Conservation (phyloP, 2,797 vertebrate species). For the Rhynchotus rufescens region DNA sequence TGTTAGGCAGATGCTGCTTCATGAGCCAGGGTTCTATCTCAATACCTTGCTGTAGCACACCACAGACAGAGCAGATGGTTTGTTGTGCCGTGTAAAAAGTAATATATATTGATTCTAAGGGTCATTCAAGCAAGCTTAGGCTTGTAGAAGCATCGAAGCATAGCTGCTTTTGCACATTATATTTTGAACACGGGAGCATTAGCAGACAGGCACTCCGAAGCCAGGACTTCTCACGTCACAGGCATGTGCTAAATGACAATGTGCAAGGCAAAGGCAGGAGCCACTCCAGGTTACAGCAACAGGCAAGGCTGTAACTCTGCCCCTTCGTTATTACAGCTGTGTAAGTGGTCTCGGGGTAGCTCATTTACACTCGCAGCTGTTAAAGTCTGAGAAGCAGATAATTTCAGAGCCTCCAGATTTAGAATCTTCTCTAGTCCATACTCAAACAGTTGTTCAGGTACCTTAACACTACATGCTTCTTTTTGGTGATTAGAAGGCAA, state of each 20-base stretch:
- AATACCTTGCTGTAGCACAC: neutral
- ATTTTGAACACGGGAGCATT: neutral
- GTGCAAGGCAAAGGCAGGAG: neutral
- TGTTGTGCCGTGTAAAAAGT: neutral
- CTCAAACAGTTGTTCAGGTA: neutral
- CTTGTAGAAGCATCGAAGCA: neutral
- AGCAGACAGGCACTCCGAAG: neutral
- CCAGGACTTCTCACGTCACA: neutral
- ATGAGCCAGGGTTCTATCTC: neutral
- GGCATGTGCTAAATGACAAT: neutral
- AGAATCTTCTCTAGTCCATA: neutral
- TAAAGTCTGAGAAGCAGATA: neutral
- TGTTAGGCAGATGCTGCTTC: neutral
- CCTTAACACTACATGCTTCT: neutral
- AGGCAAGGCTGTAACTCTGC: neutral
- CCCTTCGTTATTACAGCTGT: neutral
- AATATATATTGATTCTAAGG: neutral
- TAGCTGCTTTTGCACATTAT: neutral
- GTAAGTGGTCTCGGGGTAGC: neutral
- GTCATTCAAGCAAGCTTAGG: neutral
- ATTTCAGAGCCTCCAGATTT: neutral
- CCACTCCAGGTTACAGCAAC: neutral
- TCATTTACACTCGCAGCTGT: neutral
- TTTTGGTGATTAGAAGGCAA: neutral
- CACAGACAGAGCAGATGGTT: neutral